Percentiles rank a stretch among this genome's conserved stretches.
Conservation (phyloP, 2,113 vertebrate genomes). For the Tauraco erythrolophus region DNA sequence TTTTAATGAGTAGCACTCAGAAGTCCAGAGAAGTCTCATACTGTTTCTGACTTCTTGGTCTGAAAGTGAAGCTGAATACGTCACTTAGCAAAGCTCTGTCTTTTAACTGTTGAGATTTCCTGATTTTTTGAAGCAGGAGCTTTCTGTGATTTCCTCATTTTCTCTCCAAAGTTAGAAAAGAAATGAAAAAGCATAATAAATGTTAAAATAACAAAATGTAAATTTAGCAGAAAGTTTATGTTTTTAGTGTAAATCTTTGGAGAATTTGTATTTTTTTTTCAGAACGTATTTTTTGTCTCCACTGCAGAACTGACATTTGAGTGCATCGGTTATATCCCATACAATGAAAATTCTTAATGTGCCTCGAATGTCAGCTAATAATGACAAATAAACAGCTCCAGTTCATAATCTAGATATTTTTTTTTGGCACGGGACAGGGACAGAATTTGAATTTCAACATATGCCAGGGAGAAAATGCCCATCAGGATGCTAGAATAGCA, state of each 20-base stretch:
- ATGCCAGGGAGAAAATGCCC: not conserved
- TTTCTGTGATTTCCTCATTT: not conserved
- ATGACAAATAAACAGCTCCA: not conserved
- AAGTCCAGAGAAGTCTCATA: not conserved
- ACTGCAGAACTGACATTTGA: not conserved
- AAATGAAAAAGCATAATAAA: not conserved
- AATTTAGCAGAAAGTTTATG: not conserved
- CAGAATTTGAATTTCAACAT: conserved; percentile 20
- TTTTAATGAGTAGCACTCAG: not conserved
- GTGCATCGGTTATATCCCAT: not conserved
- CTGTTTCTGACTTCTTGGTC: not conserved
- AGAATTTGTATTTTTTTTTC: not conserved
- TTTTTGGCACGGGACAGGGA: not conserved
- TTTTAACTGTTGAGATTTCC: not conserved
- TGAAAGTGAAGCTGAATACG: not conserved
- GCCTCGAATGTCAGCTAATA: not conserved
- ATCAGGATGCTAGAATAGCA: not conserved
- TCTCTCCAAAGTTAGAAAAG: not conserved
- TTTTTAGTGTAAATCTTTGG: not conserved
- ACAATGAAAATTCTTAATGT: not conserved
- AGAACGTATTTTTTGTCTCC: not conserved
- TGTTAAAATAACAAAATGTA: not conserved
- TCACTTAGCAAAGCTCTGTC: not conserved
- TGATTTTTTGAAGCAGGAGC: not conserved
- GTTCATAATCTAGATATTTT: not conserved